phyloP scores from a whole-genome alignment of 2,113 vertebrate genomes.

The Mellivora capensis region DNA sequence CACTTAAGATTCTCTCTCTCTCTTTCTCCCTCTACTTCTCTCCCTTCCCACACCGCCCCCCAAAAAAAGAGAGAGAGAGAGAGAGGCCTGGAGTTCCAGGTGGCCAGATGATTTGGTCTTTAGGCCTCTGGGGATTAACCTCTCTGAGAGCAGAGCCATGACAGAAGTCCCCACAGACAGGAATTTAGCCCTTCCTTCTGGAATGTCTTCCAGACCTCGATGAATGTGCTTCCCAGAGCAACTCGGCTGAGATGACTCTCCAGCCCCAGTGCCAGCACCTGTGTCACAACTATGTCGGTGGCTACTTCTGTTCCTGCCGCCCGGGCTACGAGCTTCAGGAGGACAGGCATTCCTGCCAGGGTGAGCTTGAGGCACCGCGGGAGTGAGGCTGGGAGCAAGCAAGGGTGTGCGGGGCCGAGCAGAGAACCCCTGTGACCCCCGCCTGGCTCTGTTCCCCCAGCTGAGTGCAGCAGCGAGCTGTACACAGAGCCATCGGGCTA shows the following conservation, averaged over 20 bases:
- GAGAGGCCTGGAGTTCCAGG: neutral
- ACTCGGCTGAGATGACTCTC: neutral
- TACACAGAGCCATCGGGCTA: slow-evolving; percentile 80
- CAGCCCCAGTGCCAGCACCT: slow-evolving; percentile 88
- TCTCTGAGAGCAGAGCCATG: neutral
- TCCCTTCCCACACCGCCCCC: accelerated
- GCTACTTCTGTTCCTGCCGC: slow-evolving; percentile 92
- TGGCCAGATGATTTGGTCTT: neutral
- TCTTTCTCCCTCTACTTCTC: neutral
- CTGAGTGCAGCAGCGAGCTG: slow-evolving; percentile 80
- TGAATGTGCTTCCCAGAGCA: slow-evolving; percentile 77
- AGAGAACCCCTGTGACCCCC: neutral
- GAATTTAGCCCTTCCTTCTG: neutral
- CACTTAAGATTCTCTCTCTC: neutral
- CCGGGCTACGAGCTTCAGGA: slow-evolving; percentile 88
- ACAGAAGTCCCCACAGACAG: neutral
- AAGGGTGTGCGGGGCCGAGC: neutral
- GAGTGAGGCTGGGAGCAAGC: neutral
- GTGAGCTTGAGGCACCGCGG: slow-evolving; percentile 71
- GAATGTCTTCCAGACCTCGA: slow-evolving; percentile 78
- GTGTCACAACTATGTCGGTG: slow-evolving; percentile 93
- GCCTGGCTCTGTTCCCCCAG: slow-evolving; percentile 49
- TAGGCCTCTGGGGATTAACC: neutral
- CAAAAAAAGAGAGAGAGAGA: neutral
- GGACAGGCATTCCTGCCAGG: slow-evolving; percentile 86